A percentile compares a stretch with the other conserved stretches of the same genome.
These are phyloP conservation scores for Eristalis arbustorum DNA, from an alignment of 2,888 invertebrate genomes.

Conservation along the genomic window DNA sequence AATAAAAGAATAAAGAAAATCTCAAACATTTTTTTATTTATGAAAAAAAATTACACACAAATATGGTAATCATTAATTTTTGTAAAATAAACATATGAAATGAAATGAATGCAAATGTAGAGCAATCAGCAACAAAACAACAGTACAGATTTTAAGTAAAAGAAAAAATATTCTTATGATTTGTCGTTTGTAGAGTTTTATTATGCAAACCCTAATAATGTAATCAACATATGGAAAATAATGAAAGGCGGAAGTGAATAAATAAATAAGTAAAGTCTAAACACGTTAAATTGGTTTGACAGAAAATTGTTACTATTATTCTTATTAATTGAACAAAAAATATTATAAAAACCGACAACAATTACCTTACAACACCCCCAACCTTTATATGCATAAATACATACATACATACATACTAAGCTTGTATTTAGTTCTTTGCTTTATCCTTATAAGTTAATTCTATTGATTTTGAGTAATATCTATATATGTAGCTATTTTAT, in stretches of 20 bases:
- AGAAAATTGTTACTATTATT: slow-evolving; percentile 37
- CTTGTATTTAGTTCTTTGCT: slow-evolving; percentile 47
- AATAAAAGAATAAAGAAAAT: slow-evolving; percentile 26
- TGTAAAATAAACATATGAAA: slow-evolving; percentile 31
- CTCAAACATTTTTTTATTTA: slow-evolving; percentile 39
- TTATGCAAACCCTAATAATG: slow-evolving; percentile 38
- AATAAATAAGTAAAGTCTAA: slow-evolving; percentile 48
- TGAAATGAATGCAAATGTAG: neutral
- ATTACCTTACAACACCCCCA: slow-evolving; percentile 18
- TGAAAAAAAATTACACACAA: slow-evolving; percentile 18
- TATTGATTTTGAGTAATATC: neutral
- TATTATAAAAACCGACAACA: neutral
- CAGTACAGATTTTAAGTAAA: slow-evolving; percentile 12
- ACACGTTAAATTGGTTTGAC: slow-evolving; percentile 53
- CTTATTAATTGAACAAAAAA: neutral
- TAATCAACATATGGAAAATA: slow-evolving; percentile 36
- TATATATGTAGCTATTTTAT: neutral
- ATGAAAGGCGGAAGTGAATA: slow-evolving; percentile 21
- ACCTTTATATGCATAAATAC: slow-evolving; percentile 17
- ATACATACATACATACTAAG: slow-evolving; percentile 37
- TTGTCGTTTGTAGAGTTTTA: slow-evolving; percentile 41
- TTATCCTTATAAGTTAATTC: slow-evolving; percentile 31
- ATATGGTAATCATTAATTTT: slow-evolving; percentile 27
- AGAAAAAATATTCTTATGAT: slow-evolving; percentile 42
- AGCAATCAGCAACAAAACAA: neutral